Conservation (phyloP, 2,888 invertebrate genomes). For the Perithous albicinctus region DNA sequence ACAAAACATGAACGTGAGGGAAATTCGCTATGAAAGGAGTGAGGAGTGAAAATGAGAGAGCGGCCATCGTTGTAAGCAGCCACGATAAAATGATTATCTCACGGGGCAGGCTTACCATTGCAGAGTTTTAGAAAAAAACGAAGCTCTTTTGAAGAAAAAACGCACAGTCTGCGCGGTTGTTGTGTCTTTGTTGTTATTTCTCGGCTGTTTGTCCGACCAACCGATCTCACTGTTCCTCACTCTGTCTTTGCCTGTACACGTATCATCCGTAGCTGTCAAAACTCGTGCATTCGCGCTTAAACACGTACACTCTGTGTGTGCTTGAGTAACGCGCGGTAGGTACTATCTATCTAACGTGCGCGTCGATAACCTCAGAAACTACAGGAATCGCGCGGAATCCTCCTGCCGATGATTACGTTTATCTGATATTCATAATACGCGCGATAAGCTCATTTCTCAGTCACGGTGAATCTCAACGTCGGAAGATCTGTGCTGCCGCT, state of each 20-base stretch:
- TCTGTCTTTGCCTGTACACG: background rate
- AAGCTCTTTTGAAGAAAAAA: slow-evolving; percentile 32
- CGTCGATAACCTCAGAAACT: slow-evolving; percentile 68
- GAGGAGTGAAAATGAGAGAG: slow-evolving; percentile 4
- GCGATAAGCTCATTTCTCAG: slow-evolving; percentile 48
- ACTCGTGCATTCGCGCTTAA: slow-evolving; percentile 15
- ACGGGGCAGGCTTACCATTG: slow-evolving; percentile 60
- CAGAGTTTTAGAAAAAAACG: slow-evolving; percentile 45
- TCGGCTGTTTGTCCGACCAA: background rate
- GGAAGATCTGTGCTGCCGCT: too few relatives aligned
- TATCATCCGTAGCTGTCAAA: slow-evolving; percentile 3
- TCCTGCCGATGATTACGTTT: background rate
- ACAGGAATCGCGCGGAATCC: slow-evolving; percentile 30
- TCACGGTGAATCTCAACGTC: background rate
- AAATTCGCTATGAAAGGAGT: slow-evolving; percentile 12
- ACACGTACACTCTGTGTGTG: slow-evolving; percentile 9
- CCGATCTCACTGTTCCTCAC: too few relatives aligned
- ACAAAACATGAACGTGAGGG: background rate
- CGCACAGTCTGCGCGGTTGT: slow-evolving; percentile 8
- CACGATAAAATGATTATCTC: slow-evolving; percentile 28
- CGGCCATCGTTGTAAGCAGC: slow-evolving; percentile 27
- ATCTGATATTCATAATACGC: slow-evolving; percentile 2
- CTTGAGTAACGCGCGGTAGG: slow-evolving; percentile 40
- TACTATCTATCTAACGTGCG: slow-evolving; percentile 61
- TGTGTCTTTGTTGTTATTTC: background rate